Evolutionary conservation across 1,140 invertebrate species (phyloP), one percentile per base, ranked within the genome.

Genomic region (Laupala kohalensis): DNA sequence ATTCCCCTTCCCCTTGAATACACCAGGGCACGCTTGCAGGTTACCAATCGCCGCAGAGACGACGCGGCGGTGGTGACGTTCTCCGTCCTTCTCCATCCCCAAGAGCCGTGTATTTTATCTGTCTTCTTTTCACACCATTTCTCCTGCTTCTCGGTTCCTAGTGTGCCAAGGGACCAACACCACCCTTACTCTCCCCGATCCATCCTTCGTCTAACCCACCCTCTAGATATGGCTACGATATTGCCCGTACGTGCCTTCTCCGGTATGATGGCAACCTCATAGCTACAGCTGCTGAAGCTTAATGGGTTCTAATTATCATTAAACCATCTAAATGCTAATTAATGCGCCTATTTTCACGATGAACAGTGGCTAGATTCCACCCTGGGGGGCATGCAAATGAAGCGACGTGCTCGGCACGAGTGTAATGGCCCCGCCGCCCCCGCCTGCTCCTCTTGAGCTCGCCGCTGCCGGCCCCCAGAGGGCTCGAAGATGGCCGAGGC

Each of bases 261-360:
- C 27, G 37, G 37, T 53, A 53, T 53, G 37, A 71, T 64, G 29
- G 27, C 26, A 71, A 15, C 29, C 64, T 68, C 69, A 67, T 37
- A 70, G 69, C 69, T 73, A 29, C 72, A 73, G 72, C 72, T 73
- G 72, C 69, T 73, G 64, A 63, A 53, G 69, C 72, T 73, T 73
- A 73, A 73, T 73, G 69, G 72, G 30, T 77, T 77, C 79, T 82
- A 83, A 83, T 83, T 83, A 83, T 81, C 81, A 81, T 83, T 82
- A 81, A 80, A 78, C 79, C 80, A 82, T 82, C 81, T 83, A 82
- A 83, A 83, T 82, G 81, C 81, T 83, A 83, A 83, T 83, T 83
- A 82, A 83, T 83, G 80, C 78, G 76, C 78, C 80, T 80, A 83
- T 83, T 82, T 82, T 81, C 81, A 79, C 79, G 76, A 76, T 76